Evolutionary conservation across 2,888 invertebrate species (phyloP), one percentile per base, ranked within the genome.

Genomic region (Eurois occulta): DNA sequence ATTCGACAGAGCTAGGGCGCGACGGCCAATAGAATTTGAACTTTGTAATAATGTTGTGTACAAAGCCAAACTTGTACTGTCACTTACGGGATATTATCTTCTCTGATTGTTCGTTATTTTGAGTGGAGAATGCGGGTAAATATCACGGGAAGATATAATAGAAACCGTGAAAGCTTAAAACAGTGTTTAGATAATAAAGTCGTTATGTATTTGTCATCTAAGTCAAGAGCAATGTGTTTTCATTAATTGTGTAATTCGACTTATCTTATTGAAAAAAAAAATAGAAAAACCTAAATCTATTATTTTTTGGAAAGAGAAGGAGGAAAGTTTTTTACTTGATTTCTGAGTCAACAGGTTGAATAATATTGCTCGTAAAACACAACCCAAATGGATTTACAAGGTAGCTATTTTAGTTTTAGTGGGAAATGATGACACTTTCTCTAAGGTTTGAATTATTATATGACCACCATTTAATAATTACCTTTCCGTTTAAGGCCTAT

Each of bases 21-120:
- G 46, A n/a, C 4, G 62, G 2, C 0, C 7, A 0, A 1, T 2
- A 5, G 21, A 6, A 18, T 32, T 16, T 24, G 6, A 48, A 2
- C 6, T 46, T 28, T 24, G 24, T 48, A 28, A 5, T 21, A 38
- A 11, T 28, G 32, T 24, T n/a, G n/a, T n/a, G n/a, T n/a, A n/a
- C n/a, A n/a, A n/a, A n/a, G n/a, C n/a, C n/a, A n/a, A n/a, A n/a
- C n/a, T n/a, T n/a, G n/a, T n/a, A n/a, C n/a, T n/a, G n/a, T n/a
- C n/a, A n/a, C n/a, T n/a, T n/a, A n/a, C n/a, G n/a, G n/a, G n/a
- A n/a, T n/a, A n/a, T n/a, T n/a, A n/a, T n/a, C n/a, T n/a, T n/a
- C n/a, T n/a, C n/a, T n/a, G n/a, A n/a, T n/a, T n/a, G n/a, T n/a
- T n/a, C n/a, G n/a, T n/a, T n/a, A n/a, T n/a, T n/a, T n/a, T n/a